A percentile compares a stretch with the other conserved stretches of the same genome.
These are phyloP conservation scores for Sycophaga agraensis DNA, from an alignment of 1,140 invertebrate species.

Conservation along the genomic window DNA sequence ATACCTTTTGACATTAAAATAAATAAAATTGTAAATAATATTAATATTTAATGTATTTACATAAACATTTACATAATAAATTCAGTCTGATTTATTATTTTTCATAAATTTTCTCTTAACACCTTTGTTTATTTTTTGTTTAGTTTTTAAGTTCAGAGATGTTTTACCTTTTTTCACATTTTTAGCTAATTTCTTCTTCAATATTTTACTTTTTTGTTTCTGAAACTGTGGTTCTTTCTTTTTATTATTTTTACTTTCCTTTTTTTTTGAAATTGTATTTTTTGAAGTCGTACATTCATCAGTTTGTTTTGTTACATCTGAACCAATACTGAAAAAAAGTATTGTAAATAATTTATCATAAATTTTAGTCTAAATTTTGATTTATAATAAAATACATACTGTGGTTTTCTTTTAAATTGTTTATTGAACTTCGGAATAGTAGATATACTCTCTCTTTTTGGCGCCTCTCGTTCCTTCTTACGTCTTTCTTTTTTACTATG, in stretches of 20 bases:
- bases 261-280: not conserved
- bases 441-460: constrained; percentile 65
- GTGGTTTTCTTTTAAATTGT: constrained; percentile 26
- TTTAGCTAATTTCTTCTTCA: not conserved
- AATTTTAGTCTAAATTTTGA: not conserved
- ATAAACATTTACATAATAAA: no score
- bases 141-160: not conserved
- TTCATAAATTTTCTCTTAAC: not conserved
- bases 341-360: not conserved
- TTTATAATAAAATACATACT: constrained; percentile 1
- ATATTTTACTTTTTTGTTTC: not conserved
- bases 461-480: constrained; percentile 61
- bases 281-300: not conserved
- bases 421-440: constrained; percentile 57
- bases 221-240: no score
- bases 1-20: no score
- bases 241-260: not conserved
- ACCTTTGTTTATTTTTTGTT: not conserved
- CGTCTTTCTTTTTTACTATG: constrained; percentile 67
- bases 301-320: not conserved
- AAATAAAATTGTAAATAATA: not conserved
- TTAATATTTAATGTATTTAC: not conserved
- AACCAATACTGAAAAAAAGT: not conserved
- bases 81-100: constrained; percentile 2
- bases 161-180: not conserved